Evolutionary conservation across 1,140 invertebrate genomes (phyloP), one percentile per base, ranked within the genome.

Genomic region (Philotrypesis tridentata): DNA sequence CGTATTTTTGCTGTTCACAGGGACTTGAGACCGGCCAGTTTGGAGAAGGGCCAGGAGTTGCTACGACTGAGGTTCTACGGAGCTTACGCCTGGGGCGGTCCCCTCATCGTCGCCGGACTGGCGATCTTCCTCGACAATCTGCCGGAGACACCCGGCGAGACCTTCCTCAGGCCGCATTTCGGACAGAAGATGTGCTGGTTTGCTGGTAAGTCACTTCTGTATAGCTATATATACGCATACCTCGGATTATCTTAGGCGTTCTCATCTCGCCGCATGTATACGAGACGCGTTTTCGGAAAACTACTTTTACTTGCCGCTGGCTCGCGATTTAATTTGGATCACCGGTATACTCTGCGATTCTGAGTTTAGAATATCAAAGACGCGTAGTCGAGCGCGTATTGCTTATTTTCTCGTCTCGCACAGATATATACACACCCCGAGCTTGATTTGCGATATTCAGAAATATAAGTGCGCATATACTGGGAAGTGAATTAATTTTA

Each of bases 1-100:
- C 8, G 75, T 65, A 83, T 77, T 80, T 83, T 71, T 79, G 84
- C 85, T 85, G 77, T 86, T 88, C 92, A 77, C 93, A 96, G 96
- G 79, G 96, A 97, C 92, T 93, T 97, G 87, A 93, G 96, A 79
- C 96, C 96, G 63, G 95, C 96, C 84, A 95, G 94, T 87, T 91
- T 96, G 90, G 96, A 97, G 90, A 96, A 96, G 88, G 94, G 95
- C 85, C 96, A 97, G 92, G 96, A 97, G 90, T 92, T 94, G 43
- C 93, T 95, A 79, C 93, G 96, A 60, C 93, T 96, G 72, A 92
- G 95, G 61, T 92, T 96, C 40, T 97, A 96, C 90, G 94, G 94
- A 82, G 93, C 95, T 84, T 97, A 96, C 91, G 96, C 96, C 60
- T 97, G 96, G 95, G 96, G 96, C 82, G 94, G 94, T 27, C 96